Conservation (phyloP, 2,797 vertebrate species). For the Diplodus sargus region DNA sequence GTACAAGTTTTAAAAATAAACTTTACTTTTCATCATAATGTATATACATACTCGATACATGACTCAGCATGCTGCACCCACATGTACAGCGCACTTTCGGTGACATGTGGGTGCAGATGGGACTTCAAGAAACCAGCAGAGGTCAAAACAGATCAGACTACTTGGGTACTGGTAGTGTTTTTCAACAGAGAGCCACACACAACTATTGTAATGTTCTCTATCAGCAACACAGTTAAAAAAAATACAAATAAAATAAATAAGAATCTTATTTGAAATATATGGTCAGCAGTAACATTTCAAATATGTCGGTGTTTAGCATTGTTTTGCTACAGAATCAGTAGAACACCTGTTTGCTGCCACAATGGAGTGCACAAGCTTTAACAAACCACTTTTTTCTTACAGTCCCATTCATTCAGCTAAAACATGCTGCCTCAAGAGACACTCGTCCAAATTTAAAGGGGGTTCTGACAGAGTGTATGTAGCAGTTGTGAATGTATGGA, state of each 20-base stretch:
- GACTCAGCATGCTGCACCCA: slow-evolving; percentile 42
- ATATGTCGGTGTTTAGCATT: slow-evolving; percentile 21
- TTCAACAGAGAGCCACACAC: slow-evolving; percentile 10
- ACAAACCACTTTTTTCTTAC: background rate
- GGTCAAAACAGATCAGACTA: slow-evolving; percentile 44
- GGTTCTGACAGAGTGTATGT: slow-evolving; percentile 32
- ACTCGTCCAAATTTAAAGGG: slow-evolving; percentile 39
- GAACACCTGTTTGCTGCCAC: slow-evolving; percentile 17
- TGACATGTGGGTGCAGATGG: slow-evolving; percentile 33
- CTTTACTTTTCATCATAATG: slow-evolving; percentile 70
- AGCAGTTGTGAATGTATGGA: background rate
- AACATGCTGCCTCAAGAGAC: slow-evolving; percentile 18
- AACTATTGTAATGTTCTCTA: slow-evolving; percentile 18
- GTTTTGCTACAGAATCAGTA: slow-evolving; percentile 45
- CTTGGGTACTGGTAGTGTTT: slow-evolving; percentile 1
- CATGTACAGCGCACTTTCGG: slow-evolving; percentile 28
- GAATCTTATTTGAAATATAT: slow-evolving; percentile 51
- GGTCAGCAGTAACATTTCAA: slow-evolving; percentile 65
- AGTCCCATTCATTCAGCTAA: slow-evolving; percentile 2
- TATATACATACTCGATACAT: slow-evolving; percentile 78
- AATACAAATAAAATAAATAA: slow-evolving; percentile 41
- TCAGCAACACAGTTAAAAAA: slow-evolving; percentile 24
- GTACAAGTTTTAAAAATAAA: slow-evolving; percentile 78
- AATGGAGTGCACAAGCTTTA: slow-evolving; percentile 28
- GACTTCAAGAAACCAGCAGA: slow-evolving; percentile 23